Evolutionary conservation across 2,797 vertebrate species (phyloP).

Genomic region (Epinephelus malabaricus): DNA sequence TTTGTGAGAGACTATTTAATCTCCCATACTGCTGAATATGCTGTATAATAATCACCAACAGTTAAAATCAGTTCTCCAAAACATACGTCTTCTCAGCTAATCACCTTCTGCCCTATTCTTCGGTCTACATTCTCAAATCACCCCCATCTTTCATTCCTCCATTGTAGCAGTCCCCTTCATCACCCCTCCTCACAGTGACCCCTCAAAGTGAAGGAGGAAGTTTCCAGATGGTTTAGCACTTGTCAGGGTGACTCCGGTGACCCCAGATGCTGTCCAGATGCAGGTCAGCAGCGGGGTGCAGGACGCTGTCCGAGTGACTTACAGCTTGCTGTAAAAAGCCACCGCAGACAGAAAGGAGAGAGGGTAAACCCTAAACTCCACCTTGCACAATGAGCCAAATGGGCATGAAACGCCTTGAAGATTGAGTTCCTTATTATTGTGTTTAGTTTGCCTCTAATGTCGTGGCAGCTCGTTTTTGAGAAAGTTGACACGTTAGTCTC

Average conservation of each 20-base stretch:
- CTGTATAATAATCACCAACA: slow-evolving; percentile 27
- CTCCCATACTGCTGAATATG: slow-evolving; percentile 25
- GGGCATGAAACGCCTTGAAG: slow-evolving; percentile 58
- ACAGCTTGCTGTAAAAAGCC: slow-evolving; percentile 80
- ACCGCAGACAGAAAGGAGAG: slow-evolving; percentile 48
- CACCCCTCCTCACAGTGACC: slow-evolving; percentile 51
- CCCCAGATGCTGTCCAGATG: slow-evolving; percentile 89
- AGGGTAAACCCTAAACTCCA: slow-evolving; percentile 57
- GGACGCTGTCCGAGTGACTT: slow-evolving; percentile 82
- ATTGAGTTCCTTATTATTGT: slow-evolving; percentile 58
- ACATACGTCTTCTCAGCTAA: slow-evolving; percentile 20
- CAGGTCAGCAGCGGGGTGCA: slow-evolving; percentile 79
- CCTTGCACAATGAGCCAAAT: slow-evolving; percentile 58
- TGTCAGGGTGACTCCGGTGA: slow-evolving; percentile 76
- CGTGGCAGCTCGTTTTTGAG: slow-evolving; percentile 59
- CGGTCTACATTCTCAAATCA: not conserved
- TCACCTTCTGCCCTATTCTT: slow-evolving; percentile 15
- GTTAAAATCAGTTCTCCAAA: slow-evolving; percentile 9
- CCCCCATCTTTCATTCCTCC: slow-evolving; percentile 15
- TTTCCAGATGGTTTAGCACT: slow-evolving; percentile 86
- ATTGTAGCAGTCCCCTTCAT: slow-evolving; percentile 21
- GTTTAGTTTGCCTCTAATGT: slow-evolving; percentile 50
- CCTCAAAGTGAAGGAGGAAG: slow-evolving; percentile 66
- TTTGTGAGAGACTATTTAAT: slow-evolving; percentile 32
- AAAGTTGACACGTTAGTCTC: slow-evolving; percentile 58